Conservation (phyloP, 2,888 invertebrate species). For the Drosophila acutilabella region DNA sequence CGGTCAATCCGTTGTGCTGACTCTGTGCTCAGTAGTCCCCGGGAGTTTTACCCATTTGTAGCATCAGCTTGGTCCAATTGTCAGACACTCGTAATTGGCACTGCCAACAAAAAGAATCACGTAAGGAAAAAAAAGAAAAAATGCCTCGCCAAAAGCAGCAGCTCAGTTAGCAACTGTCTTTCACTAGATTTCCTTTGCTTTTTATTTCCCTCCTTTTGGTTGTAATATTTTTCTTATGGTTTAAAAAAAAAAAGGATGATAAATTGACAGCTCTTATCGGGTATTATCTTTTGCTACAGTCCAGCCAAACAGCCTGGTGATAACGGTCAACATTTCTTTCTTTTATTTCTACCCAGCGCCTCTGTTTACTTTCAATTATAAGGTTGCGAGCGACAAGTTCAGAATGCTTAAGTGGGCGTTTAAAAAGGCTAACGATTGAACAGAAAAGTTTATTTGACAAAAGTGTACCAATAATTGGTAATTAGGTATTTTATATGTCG, state of each 20-base stretch:
- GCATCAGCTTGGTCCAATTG: conserved; percentile 63
- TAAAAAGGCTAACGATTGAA: not conserved
- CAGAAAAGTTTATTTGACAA: not conserved
- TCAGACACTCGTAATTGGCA: conserved; percentile 61
- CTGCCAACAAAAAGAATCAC: conserved; percentile 1
- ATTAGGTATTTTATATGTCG: not conserved
- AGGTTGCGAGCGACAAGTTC: not conserved
- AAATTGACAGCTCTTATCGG: conserved; percentile 78
- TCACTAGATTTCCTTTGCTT: conserved; percentile 32
- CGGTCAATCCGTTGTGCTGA: conserved; percentile 63
- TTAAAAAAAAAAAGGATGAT: conserved; percentile 45
- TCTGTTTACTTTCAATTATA: conserved; percentile 58
- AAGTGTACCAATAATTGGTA: not conserved
- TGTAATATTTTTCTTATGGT: conserved; percentile 25
- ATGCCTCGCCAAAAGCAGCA: conserved; percentile 37
- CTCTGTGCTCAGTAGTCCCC: not conserved
- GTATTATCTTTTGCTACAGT: conserved; percentile 57
- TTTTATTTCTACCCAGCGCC: conserved; percentile 10
- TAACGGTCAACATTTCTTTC: conserved; percentile 36
- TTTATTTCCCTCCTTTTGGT: not conserved
- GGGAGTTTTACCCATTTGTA: conserved; percentile 24
- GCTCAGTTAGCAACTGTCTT: conserved; percentile 38
- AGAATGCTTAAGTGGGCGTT: not conserved
- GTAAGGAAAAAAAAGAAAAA: not conserved
- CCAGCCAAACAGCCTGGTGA: conserved; percentile 19